These are phyloP conservation scores for Trinorchestia longiramus DNA, from an alignment of 1,140 invertebrate species.

Conservation along the genomic window DNA sequence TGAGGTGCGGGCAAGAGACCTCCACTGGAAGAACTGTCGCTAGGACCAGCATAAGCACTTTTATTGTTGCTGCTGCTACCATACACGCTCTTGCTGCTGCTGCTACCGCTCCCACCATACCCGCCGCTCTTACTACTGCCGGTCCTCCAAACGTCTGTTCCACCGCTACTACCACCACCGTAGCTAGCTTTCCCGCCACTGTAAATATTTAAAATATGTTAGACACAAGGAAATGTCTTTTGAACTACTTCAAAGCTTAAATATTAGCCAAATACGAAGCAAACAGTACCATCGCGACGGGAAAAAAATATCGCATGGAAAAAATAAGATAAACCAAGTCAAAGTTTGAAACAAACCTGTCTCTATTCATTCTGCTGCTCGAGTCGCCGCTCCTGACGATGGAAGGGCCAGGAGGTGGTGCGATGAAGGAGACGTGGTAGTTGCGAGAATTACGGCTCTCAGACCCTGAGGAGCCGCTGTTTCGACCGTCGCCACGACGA, in stretches of 20 bases:
- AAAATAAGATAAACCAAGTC: neutral
- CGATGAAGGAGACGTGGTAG: neutral
- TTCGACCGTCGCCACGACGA: neutral
- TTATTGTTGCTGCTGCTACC: neutral
- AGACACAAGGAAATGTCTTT: neutral
- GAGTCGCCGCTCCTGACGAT: neutral
- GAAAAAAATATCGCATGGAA: neutral
- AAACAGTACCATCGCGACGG: neutral
- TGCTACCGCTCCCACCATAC: neutral
- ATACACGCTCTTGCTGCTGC: constrained; percentile 2
- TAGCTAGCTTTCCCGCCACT: constrained; percentile 24
- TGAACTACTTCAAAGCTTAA: neutral
- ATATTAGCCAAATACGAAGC: neutral
- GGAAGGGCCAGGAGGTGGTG: neutral
- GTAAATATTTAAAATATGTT: neutral
- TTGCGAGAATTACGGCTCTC: constrained; percentile 14
- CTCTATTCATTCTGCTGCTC: neutral
- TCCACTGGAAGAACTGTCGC: neutral
- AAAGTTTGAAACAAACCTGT: neutral
- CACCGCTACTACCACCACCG: constrained; percentile 9
- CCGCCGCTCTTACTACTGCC: constrained; percentile 6
- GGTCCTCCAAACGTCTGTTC: constrained; percentile 34
- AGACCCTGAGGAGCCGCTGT: neutral
- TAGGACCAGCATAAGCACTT: neutral
- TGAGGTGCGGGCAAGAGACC: neutral